Base-by-base conservation (phyloP, 2,797 vertebrate genomes). In the Tauraco hartlaubi region DNA sequence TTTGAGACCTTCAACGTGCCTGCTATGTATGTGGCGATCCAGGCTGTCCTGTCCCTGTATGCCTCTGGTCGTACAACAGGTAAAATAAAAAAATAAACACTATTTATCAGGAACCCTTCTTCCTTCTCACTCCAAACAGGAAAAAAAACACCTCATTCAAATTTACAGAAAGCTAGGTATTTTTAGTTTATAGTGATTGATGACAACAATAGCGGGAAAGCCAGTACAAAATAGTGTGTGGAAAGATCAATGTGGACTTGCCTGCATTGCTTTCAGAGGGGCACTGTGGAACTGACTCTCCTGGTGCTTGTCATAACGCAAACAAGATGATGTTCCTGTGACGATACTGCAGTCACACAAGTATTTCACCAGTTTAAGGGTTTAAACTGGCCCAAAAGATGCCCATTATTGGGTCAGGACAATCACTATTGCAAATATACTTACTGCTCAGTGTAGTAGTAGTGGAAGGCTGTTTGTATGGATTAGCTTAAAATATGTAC, bases 21-120 rank as follows among this genome's bases (percentile, higher is more conserved):
- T 44, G 99, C 99, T 97, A 99, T 99, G 99, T 99, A 99, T 96
- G 99, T 99, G 97, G 99, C 99, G 73, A 99, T 99, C 98, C 99
- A 99, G 98, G 99, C 99, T 92, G 99, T 99, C 92, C 99, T 99
- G 96, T 99, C 99, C 94, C 98, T 99, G 88, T 99, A 99, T 56
- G 99, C 99, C 72, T 99, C 99, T 96, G 99, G 99, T 55, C 99
- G 99, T 98, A 99, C 99, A 98, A 99, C 99, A 97, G 99, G 99
- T 99, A 98, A 99, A 78, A 56, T 13, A 33, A 68, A 61, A 37
- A 71, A 31, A 56, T 23, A 35, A 64, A n/a, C 52, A 19, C 11
- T 22, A 9, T 23, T 72, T 44, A 75, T 35, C 62, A 46, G 43
- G 39, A 90, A 3, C 5, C 37, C 5, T 76, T 37, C n/a, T 76